Evolutionary conservation across 1,140 invertebrate species (phyloP), one percentile per base, ranked within the genome.

Genomic region (Orchesella cincta): DNA sequence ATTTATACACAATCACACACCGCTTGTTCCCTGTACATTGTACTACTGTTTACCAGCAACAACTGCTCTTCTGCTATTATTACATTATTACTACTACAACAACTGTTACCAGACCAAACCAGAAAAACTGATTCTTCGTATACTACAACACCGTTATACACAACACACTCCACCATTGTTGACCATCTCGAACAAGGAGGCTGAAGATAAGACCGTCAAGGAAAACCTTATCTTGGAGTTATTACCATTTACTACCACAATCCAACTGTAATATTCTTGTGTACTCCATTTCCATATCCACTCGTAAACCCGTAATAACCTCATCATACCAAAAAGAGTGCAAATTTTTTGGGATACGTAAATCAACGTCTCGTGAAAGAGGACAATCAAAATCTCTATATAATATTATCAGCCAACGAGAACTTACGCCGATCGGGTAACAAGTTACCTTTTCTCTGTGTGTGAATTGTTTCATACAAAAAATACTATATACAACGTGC

Each of bases 1-100:
- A 67, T 33, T 67, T 67, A 23, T 67, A 67, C 62, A 67, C 62
- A 67, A 67, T 67, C n/a, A n/a, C n/a, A n/a, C n/a, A n/a, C n/a
- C 62, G 62, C 62, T 67, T 67, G 62, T 16, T 31, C 62, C 62
- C 62, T 46, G 39, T 46, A 20, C 39, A 46, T 12, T n/a, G 8
- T 46, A 46, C 39, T 46, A 46, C 62, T 31, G 62, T 67, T 67
- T 67, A 67, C 62, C 62, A 67, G 62, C 62, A 31, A 33, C 62
- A 29, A 67, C 31, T 67, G 31, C 62, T 67, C 62, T 67, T 31
- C 62, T 67, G 26, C 26, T 31, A 33, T 31, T 67, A 67, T 67
- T 67, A 33, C 62, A 46, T 46, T 46, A 46, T 46, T 46, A 67
- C 8, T 33, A 57, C 52, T 57, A 14, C 52, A 57, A 33, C 62